Percentiles rank a stretch among this genome's conserved stretches.
These are phyloP conservation scores for Calonectris borealis DNA, from an alignment of 2,113 vertebrate genomes.

Conservation along the genomic window DNA sequence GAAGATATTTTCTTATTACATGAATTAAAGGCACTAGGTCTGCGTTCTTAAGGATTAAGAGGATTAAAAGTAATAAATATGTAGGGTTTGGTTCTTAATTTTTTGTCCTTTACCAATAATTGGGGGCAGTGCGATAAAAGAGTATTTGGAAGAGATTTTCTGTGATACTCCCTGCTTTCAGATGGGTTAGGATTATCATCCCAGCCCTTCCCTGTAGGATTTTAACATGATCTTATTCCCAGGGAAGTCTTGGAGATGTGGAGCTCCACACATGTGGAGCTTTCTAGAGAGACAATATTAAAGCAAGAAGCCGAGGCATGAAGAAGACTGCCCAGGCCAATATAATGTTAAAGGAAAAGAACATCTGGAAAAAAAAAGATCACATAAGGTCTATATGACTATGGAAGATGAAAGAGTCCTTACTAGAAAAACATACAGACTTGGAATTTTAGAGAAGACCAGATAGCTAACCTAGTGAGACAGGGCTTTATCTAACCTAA, in stretches of 20 bases:
- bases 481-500: neutral
- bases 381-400: neutral
- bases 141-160: neutral
- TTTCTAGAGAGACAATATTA: neutral
- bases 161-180: neutral
- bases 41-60: neutral
- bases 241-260: neutral
- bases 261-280: neutral
- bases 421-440: accelerated
- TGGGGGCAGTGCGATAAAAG: neutral
- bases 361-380: neutral
- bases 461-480: neutral
- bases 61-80: neutral
- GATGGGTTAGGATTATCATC: neutral
- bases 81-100: neutral
- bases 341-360: neutral
- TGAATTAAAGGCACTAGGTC: neutral
- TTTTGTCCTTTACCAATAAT: neutral
- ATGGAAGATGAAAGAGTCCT: neutral
- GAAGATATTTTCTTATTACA: neutral
- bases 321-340: neutral
- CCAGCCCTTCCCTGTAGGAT: neutral
- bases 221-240: neutral
- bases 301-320: neutral
- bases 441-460: neutral